Conservation (phyloP, 2,888 invertebrate genomes). For the Scaptomyza cyrtandrae region DNA sequence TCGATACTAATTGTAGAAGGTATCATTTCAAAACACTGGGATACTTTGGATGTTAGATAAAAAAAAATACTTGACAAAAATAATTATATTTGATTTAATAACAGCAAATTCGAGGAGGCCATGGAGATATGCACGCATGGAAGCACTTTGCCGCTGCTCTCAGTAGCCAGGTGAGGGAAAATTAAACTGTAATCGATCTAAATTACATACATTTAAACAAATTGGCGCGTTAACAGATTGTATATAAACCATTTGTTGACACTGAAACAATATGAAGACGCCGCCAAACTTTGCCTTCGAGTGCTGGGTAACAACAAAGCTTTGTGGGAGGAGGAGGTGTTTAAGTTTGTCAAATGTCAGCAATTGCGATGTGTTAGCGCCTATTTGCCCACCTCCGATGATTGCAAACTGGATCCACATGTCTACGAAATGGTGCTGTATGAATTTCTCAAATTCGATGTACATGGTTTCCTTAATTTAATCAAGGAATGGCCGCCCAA, state of each 20-base stretch:
- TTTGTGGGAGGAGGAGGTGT: constrained; percentile 96
- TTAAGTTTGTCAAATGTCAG: constrained; percentile 93
- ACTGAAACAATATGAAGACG: constrained; percentile 90
- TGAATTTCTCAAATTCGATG: constrained; percentile 94
- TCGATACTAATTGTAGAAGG: constrained; percentile 9
- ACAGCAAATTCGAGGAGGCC: constrained; percentile 92
- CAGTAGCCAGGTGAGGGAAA: constrained; percentile 78
- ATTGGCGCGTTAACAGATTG: constrained; percentile 81
- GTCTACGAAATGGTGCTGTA: constrained; percentile 97
- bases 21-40: background rate
- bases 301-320: constrained; percentile 92
- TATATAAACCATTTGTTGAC: constrained; percentile 93
- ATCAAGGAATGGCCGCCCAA: constrained; percentile 95
- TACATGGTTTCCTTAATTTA: constrained; percentile 91
- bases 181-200: background rate
- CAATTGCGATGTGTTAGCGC: constrained; percentile 92
- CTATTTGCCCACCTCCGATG: constrained; percentile 90
- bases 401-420: constrained; percentile 90
- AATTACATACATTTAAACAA: background rate
- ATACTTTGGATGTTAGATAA: background rate
- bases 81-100: background rate
- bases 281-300: constrained; percentile 93
- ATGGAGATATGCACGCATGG: constrained; percentile 90
- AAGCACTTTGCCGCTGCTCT: constrained; percentile 83
- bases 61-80: background rate